Percentiles rank a stretch among this genome's conserved stretches.
These are phyloP conservation scores for Drosophila varians DNA, from an alignment of 1,140 invertebrate species.

Conservation along the genomic window DNA sequence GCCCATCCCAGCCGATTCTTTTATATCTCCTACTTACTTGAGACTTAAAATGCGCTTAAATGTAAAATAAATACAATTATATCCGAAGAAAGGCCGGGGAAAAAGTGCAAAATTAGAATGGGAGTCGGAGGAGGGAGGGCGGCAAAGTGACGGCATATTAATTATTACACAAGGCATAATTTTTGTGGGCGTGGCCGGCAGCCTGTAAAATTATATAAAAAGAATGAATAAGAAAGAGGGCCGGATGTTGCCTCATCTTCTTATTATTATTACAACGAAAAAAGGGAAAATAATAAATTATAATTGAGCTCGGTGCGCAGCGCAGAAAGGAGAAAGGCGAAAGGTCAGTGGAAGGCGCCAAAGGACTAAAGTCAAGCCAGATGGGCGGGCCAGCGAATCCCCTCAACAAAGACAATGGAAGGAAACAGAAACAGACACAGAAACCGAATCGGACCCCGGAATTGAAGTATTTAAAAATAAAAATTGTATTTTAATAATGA, in stretches of 20 bases:
- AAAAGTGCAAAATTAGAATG: slow-evolving; percentile 69
- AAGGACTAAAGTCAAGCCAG: slow-evolving; percentile 44
- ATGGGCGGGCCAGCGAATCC: not conserved
- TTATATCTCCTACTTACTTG: slow-evolving; percentile 58
- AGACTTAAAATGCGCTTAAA: slow-evolving; percentile 79
- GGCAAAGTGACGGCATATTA: slow-evolving; percentile 71
- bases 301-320: slow-evolving; percentile 63
- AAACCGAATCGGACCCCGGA: slow-evolving; percentile 19
- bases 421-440: slow-evolving; percentile 13
- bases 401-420: slow-evolving; percentile 21
- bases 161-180: slow-evolving; percentile 76
- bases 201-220: slow-evolving; percentile 56
- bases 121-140: not conserved
- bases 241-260: slow-evolving; percentile 51
- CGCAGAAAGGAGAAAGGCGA: slow-evolving; percentile 21
- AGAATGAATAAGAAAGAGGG: slow-evolving; percentile 27
- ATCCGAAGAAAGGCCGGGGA: slow-evolving; percentile 53
- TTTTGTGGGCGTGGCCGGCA: slow-evolving; percentile 54
- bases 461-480: slow-evolving; percentile 51
- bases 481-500: slow-evolving; percentile 50
- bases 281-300: slow-evolving; percentile 73
- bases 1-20: not conserved
- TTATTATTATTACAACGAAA: slow-evolving; percentile 51
- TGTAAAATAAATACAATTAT: slow-evolving; percentile 82
- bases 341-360: slow-evolving; percentile 51